Evolutionary conservation across 1,140 invertebrate species (phyloP).

Genomic region (Bombus terrestris): DNA sequence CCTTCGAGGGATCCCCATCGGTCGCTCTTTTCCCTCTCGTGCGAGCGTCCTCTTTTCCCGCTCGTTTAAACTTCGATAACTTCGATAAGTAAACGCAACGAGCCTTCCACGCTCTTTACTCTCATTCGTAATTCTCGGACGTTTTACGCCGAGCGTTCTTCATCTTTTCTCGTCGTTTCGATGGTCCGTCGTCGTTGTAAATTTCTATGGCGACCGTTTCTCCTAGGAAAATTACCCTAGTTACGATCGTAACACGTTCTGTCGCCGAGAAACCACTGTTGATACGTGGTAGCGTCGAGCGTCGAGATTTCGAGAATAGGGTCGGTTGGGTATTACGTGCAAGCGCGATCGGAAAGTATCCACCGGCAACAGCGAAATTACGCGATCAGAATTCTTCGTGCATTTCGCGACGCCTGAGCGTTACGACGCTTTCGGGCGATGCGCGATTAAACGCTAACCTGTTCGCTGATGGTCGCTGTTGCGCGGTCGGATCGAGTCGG

Average conservation of each 20-base stretch:
- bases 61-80: slow-evolving; percentile 11
- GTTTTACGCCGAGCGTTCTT: not conserved
- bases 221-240: too few relatives aligned
- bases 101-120: not conserved
- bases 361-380: not conserved
- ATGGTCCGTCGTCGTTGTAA: not conserved
- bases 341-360: not conserved
- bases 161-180: not conserved
- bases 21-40: not conserved
- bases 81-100: not conserved
- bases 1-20: not conserved
- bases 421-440: slow-evolving; percentile 2
- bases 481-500: not conserved
- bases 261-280: not conserved
- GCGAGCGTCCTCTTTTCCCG: not conserved
- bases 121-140: not conserved
- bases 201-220: not conserved
- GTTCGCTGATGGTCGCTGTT: not conserved
- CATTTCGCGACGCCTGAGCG: not conserved
- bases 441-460: slow-evolving; percentile 14
- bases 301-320: not conserved
- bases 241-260: too few relatives aligned
- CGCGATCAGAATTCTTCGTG: slow-evolving; percentile 12
- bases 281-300: not conserved
- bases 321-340: not conserved